Percentiles rank a stretch among this genome's conserved stretches.
These are phyloP conservation scores for Diorhabda sublineata DNA, from an alignment of 1,140 invertebrate genomes.

Conservation along the genomic window DNA sequence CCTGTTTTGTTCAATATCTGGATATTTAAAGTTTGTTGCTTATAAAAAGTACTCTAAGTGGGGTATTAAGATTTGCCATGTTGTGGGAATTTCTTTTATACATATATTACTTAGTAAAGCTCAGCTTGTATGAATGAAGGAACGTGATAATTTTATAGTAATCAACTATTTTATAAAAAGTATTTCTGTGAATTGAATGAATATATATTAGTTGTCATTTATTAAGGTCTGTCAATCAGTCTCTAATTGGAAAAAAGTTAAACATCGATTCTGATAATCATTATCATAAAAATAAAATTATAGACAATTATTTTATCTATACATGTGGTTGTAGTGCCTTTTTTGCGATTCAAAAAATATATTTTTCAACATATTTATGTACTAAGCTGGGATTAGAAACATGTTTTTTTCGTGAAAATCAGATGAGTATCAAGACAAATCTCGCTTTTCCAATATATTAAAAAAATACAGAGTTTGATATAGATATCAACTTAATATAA, in stretches of 20 bases:
- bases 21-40: too few species aligned
- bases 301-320: background rate
- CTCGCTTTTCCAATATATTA: too few species aligned
- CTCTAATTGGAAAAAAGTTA: slow-evolving; percentile 5
- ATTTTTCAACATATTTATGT: background rate
- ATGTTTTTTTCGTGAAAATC: too few species aligned
- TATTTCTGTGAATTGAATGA: slow-evolving; percentile 37
- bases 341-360: slow-evolving; percentile 17
- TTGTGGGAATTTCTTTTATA: background rate
- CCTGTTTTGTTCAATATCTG: too few species aligned
- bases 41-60: too few species aligned
- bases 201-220: slow-evolving; percentile 42
- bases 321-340: background rate
- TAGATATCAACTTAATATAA: too few species aligned
- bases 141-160: slow-evolving; percentile 48
- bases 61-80: background rate
- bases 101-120: slow-evolving; percentile 40
- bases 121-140: slow-evolving; percentile 45
- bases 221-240: slow-evolving; percentile 35
- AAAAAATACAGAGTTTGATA: too few species aligned
- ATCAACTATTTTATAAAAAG: slow-evolving; percentile 46
- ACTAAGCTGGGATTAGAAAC: too few species aligned
- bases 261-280: slow-evolving; percentile 3
- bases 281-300: background rate
- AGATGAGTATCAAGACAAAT: too few species aligned